These are phyloP conservation scores for Conus canariensis DNA, from an alignment of 2,888 invertebrate genomes.

Conservation along the genomic window DNA sequence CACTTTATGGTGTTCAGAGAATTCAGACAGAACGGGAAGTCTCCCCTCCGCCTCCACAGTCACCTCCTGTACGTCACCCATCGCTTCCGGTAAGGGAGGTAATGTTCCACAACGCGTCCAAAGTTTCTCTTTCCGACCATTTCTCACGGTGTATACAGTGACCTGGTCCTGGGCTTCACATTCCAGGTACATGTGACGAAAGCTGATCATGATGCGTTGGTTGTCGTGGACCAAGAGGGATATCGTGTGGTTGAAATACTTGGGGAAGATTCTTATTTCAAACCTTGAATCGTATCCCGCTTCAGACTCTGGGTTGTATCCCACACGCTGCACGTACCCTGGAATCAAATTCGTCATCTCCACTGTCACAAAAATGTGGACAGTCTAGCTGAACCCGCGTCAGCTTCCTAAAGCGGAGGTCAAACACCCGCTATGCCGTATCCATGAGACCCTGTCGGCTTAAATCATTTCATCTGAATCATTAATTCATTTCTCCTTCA, in stretches of 20 bases:
- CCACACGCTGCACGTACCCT: neutral
- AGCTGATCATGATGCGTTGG: neutral
- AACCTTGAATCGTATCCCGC: too few relatives aligned
- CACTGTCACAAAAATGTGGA: too few relatives aligned
- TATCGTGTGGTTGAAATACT: neutral
- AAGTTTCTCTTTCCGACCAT: neutral
- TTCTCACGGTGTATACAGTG: neutral
- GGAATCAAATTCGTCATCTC: neutral
- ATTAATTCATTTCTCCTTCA: too few relatives aligned
- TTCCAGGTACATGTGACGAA: neutral
- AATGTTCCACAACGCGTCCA: neutral
- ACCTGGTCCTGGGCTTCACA: neutral
- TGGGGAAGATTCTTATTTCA: neutral
- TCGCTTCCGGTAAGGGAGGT: neutral
- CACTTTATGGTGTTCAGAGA: neutral
- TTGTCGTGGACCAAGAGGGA: neutral
- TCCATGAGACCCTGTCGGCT: too few relatives aligned
- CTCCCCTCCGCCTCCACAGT: neutral
- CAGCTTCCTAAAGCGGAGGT: too few relatives aligned
- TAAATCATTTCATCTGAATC: too few relatives aligned
- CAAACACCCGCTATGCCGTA: too few relatives aligned
- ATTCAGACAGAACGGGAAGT: neutral
- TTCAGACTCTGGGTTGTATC: neutral
- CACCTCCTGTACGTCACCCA: neutral
- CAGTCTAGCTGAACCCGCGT: too few relatives aligned